Base-by-base conservation (phyloP, 2,888 invertebrate genomes). In the Eretmocerus hayati region DNA sequence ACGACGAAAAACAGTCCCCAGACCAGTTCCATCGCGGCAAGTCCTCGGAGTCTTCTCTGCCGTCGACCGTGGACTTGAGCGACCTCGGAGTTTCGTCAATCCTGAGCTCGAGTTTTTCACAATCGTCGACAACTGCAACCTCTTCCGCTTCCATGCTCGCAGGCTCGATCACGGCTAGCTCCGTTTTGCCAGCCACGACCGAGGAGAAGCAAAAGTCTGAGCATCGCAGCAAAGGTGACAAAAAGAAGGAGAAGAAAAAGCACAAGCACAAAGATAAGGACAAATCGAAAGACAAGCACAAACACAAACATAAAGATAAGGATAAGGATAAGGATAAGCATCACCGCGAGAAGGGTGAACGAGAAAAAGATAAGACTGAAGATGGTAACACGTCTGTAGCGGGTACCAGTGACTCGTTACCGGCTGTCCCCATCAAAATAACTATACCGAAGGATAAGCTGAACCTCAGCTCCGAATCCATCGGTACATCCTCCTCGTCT, bases 291-390 rank as follows among this genome's bases (percentile, higher is more conserved):
- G 67, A 87, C 85, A 71, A 86, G 84, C 67, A 81, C 58, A 87
- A 86, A 69, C 85, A 85, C 66, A 87, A 86, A 74, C 83, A 87
- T 65, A 86, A 85, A 69, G 83, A 85, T 60, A 87, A 85, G 66
- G 81, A 81, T 2, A 81, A 81, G 52, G 86, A 85, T 65, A 87
- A 85, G 63, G 86, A 85, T 64, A 87, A 86, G 63, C 85, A 86
- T 59, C 85, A 86, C 68, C 85, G 85, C 63, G 85, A 85, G 73
- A 83, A 86, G 64, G 33, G 18, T 4, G 86, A 85, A 66, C 83
- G 69, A 50, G 67, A 69, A 13, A 71, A 71, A 51, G 50, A 50
- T 19, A 65, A 68, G 40, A 63, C 62, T 56, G 85, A 85, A 62
- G 87, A 86, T 66, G 48, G 49, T 21, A 50, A 18, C 47, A 56